Percentiles rank a stretch among this genome's conserved stretches.
Conservation (phyloP, 2,113 vertebrate species). For the Otolemur garnettii region DNA sequence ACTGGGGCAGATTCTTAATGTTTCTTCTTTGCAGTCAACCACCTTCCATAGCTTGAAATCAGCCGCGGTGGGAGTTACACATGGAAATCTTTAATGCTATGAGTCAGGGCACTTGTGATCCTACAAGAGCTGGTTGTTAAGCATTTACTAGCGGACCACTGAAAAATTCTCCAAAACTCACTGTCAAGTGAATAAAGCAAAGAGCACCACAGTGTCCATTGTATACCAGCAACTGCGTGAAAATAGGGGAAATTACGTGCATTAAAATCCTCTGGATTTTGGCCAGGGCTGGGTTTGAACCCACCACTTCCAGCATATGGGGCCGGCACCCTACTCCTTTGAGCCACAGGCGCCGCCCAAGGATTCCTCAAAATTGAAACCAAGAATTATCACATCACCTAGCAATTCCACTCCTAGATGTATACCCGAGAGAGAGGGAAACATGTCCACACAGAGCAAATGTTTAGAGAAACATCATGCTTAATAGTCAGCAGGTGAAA, state of each 20-base stretch:
- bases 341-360: no score
- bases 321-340: no score
- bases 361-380: neutral
- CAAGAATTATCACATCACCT: neutral
- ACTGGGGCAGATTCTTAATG: neutral
- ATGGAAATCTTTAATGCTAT: neutral
- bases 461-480: neutral
- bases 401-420: neutral
- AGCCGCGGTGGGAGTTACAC: neutral
- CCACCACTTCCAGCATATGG: no score
- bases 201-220: no score
- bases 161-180: neutral
- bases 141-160: neutral
- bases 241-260: neutral
- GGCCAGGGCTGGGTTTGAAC: no score
- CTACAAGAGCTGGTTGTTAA: neutral
- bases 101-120: neutral
- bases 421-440: neutral
- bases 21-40: neutral
- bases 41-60: neutral
- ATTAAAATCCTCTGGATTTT: neutral
- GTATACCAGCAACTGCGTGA: neutral
- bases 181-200: neutral
- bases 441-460: neutral
- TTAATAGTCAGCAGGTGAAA: neutral